These are phyloP conservation scores for Lepidocolaptes lacrymiger DNA, from an alignment of 2,797 vertebrate species.

Conservation along the genomic window DNA sequence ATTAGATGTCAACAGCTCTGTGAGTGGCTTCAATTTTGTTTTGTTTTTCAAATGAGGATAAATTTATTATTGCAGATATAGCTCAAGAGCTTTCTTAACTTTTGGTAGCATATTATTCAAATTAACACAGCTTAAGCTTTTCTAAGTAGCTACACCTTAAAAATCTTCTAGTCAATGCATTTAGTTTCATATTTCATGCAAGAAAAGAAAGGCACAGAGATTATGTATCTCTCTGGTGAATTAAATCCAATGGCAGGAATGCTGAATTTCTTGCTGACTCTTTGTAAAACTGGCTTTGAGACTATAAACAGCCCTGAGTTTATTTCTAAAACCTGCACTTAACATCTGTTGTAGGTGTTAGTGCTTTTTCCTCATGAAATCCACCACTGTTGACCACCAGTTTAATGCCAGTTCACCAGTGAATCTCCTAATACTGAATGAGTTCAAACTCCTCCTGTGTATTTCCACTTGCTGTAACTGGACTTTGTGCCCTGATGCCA, in stretches of 20 bases:
- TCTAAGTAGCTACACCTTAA: conserved; percentile 18
- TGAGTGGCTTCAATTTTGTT: neutral
- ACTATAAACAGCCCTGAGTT: neutral
- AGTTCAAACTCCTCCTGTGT: conserved; percentile 29
- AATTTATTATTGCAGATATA: neutral
- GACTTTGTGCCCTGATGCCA: neutral
- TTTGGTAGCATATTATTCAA: neutral
- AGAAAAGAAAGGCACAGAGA: neutral
- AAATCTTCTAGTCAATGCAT: neutral
- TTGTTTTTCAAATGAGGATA: conserved; percentile 22
- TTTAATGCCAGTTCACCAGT: neutral
- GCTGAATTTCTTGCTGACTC: neutral
- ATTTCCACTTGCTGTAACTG: neutral
- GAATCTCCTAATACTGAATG: neutral
- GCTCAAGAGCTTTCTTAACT: neutral
- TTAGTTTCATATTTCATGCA: neutral
- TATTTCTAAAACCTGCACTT: neutral
- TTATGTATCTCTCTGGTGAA: neutral
- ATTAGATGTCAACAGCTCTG: neutral
- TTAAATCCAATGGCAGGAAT: neutral
- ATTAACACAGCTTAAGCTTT: conserved; percentile 17
- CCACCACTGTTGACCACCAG: neutral
- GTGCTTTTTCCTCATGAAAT: neutral
- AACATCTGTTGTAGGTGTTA: neutral
- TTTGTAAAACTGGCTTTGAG: neutral